Base-by-base conservation (phyloP, 2,888 invertebrate species). In the Latheticus oryzae region DNA sequence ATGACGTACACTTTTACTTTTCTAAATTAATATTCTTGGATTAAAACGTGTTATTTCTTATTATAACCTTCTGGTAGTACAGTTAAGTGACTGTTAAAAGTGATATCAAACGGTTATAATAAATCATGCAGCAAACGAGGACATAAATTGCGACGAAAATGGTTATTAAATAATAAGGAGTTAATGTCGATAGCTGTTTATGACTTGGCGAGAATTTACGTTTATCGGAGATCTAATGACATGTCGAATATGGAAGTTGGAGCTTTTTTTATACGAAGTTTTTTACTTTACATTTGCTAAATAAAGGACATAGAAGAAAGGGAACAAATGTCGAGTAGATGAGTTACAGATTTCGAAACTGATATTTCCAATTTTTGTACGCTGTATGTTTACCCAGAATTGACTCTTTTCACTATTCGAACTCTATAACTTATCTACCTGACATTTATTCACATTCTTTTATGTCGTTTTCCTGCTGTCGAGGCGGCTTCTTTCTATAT, bases 261-360 rank as follows among this genome's bases (percentile, higher is more conserved):
- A n/a, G n/a, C n/a, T n/a, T n/a, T n/a, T n/a, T n/a, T n/a, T n/a
- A n/a, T n/a, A n/a, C n/a, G 40, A 26, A 37, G 35, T 15, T 15
- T 26, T 50, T 48, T 23, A 28, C 37, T 42, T 47, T 54, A 23
- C 35, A 28, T 16, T 28, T 16, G 7, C 45, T 45, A 47, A 30
- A 47, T 37, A 45, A 54, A 47, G 37, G 50, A 38, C 35, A 38
- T 52, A 52, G 45, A 30, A 53, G 40, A 42, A 58, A 58, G 52
- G 23, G 48, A 26, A 54, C 54, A 48, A 58, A 58, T 15, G 53
- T 58, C 58, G 54, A 48, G 48, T 53, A 53, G 35, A 56, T 58
- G 54, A 53, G 48, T 58, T 58, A 58, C 54, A 54, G 58, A 58
- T 53, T 43, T 9, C 17, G 21, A 17, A 52, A 40, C n/a, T n/a